Evolutionary conservation across 2,888 invertebrate species (phyloP), one percentile per base, ranked within the genome.

Genomic region (Crossocerus cetratus): DNA sequence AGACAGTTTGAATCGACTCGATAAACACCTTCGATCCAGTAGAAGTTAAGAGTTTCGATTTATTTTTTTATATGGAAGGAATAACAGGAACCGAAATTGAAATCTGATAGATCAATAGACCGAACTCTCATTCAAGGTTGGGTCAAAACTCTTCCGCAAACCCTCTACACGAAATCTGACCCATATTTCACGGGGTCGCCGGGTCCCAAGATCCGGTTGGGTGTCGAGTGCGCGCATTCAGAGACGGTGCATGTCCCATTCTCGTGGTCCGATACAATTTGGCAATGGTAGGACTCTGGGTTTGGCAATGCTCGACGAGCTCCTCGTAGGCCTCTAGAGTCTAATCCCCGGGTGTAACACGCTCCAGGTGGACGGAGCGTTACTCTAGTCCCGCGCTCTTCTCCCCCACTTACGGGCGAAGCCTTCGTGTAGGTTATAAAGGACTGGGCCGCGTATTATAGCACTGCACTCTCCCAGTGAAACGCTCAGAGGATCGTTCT

Each of bases 381-480:
- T 59, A 65, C 65, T 81, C 32, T 32, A 32, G 78, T 70, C 73
- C 69, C 49, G 63, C 62, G 57, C 23, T 77, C 32, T 32, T 32
- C 32, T 70, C 84, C 88, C 88, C 89, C 88, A 86, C 87, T 32
- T 86, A 84, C 84, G 81, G 80, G 82, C 77, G 82, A 86, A 86
- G 80, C 77, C 77, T 83, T 81, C 86, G 81, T 86, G 83, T 88
- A 90, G 86, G 90, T 90, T 90, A 90, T 90, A 90, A 90, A 90
- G 90, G 88, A 89, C 84, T 86, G 88, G 82, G 81, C 81, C 76
- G 69, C 80, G 80, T 84, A 87, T 87, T 87, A 88, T 85, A 88
- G 86, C 78, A 82, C 86, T 90, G 87, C 90, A 90, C 89, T 90
- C 89, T 86, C 89, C 86, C 86, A 88, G 90, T 90, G 89, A 90